Base-by-base conservation (phyloP, 2,797 vertebrate species). In the Cephalopachus bancanus region DNA sequence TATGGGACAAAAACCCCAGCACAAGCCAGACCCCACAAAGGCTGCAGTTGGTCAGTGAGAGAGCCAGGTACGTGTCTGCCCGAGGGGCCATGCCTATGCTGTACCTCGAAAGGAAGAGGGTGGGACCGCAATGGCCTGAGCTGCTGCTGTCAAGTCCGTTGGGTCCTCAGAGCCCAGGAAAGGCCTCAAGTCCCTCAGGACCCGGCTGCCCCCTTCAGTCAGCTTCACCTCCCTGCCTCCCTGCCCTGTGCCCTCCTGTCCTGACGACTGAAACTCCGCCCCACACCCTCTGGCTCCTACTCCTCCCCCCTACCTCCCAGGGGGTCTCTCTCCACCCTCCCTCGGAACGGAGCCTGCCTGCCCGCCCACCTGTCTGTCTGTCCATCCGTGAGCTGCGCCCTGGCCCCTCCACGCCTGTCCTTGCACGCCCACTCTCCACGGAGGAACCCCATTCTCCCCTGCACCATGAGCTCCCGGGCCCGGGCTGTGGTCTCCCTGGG, bases 211-310 rank as follows among this genome's bases (percentile, higher is more conserved):
- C n/a, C 53, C 37, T 37, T 37, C 37, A 3, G 37, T 37, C 37
- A 37, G 37, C 9, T 28, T 59, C 20, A 24, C 2, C 33, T 51
- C 81, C 3, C 6, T 44, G 76, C 24, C 85, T 83, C 44, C 37
- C 3, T 57, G 49, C 51, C 28, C 0, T 1, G 3, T 10, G n/a
- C 83, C 74, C 88, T 60, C 37, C 37, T 37, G 37, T 91, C 85
- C 78, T 49, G 6, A 10, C 4, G 49, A 69, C 57, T 49, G 69
- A 76, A 92, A 89, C 57, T 72, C 79, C 93, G 71, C 37, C 33
- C 71, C 51, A 78, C 30, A 22, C 69, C 74, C 88, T 51, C 75
- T 93, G 89, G 64, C 16, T 72, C 51, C 88, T 37, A 30, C 91
- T 76, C 74, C 60, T 81, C 51, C 95, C 95, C 37, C 37, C 37